A percentile compares a stretch with the other conserved stretches of the same genome.
These are phyloP conservation scores for Stenodera caucasica DNA, from an alignment of 2,888 invertebrate species.

Conservation along the genomic window DNA sequence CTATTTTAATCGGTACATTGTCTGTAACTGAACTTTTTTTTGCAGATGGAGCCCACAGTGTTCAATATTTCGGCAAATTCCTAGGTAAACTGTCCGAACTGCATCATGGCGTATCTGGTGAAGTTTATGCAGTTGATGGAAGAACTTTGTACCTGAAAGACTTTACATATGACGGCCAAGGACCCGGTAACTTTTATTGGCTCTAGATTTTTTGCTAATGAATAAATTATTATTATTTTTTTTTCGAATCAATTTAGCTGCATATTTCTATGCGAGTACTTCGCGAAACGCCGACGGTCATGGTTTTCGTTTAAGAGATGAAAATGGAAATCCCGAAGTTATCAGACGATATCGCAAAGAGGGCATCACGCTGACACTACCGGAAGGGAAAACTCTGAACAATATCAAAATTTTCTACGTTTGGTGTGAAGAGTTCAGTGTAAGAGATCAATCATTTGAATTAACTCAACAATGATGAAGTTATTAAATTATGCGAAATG, in stretches of 20 bases:
- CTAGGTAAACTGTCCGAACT: constrained; percentile 76
- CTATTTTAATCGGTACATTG: no score
- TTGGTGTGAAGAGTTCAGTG: constrained; percentile 89
- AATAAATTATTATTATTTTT: neutral
- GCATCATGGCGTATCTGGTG: constrained; percentile 83
- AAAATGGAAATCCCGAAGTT: constrained; percentile 77
- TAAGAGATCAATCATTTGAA: constrained; percentile 55
- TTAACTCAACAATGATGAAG: neutral
- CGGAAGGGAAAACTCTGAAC: constrained; percentile 81
- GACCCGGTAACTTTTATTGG: constrained; percentile 72
- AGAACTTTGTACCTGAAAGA: constrained; percentile 83
- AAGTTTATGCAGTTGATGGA: constrained; percentile 85
- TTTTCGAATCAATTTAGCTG: constrained; percentile 63
- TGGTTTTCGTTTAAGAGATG: constrained; percentile 78
- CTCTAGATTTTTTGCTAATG: no score
- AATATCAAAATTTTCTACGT: constrained; percentile 87
- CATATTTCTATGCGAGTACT: constrained; percentile 86
- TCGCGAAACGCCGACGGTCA: constrained; percentile 67
- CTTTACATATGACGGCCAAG: constrained; percentile 90
- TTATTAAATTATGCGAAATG: neutral
- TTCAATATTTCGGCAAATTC: constrained; percentile 74
- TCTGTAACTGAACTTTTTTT: neutral
- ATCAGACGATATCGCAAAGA: constrained; percentile 80
- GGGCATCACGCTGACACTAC: constrained; percentile 80
- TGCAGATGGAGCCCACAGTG: constrained; percentile 42